Conservation (phyloP, 2,797 vertebrate species). For the Paedocypris micromegethes region DNA sequence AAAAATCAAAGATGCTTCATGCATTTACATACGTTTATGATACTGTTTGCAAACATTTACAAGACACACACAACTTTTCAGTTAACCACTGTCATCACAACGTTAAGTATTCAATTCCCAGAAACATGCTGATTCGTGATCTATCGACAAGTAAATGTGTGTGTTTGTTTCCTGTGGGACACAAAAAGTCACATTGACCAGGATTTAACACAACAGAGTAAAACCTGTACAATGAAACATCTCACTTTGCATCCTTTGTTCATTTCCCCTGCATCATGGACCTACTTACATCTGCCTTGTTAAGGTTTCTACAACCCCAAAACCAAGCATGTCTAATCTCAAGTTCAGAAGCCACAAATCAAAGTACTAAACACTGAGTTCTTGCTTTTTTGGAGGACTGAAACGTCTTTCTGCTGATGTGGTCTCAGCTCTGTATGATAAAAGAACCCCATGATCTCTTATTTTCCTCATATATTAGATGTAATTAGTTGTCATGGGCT, state of each 20-base stretch:
- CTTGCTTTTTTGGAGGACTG: neutral
- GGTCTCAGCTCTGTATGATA: neutral
- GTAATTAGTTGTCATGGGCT: conserved; percentile 29
- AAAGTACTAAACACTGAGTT: neutral
- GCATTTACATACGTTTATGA: too few species aligned
- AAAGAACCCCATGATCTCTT: conserved; percentile 9
- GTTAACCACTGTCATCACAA: neutral
- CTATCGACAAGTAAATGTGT: conserved; percentile 12
- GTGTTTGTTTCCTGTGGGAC: conserved; percentile 29
- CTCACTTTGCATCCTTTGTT: neutral
- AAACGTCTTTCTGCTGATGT: neutral
- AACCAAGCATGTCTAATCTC: neutral
- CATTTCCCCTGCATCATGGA: neutral
- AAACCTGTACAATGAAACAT: neutral
- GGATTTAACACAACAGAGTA: conserved; percentile 17
- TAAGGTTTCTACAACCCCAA: neutral
- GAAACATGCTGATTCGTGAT: conserved; percentile 4
- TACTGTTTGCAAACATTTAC: too few species aligned
- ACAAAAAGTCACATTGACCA: conserved; percentile 9
- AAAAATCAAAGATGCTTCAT: too few species aligned
- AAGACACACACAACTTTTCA: too few species aligned
- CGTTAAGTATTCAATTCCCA: neutral
- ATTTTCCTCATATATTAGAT: conserved; percentile 19
- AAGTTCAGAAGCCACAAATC: neutral
- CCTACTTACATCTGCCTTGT: too few species aligned